Base-by-base conservation (phyloP, 1,140 invertebrate genomes). In the Plectrocnemia conspersa region DNA sequence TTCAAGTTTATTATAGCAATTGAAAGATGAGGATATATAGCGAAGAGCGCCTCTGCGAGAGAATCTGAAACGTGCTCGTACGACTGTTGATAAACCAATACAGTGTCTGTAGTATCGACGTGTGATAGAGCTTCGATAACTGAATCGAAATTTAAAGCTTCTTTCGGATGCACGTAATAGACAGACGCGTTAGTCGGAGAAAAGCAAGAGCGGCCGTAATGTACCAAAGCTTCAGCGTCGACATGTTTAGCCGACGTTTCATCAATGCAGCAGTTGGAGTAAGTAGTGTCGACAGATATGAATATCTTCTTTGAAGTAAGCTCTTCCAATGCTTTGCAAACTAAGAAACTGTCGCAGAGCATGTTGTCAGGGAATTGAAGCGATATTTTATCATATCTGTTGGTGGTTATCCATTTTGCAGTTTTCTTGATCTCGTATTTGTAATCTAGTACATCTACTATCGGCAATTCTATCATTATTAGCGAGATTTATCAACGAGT, bases 271-370 rank as follows among this genome's bases (percentile, higher is more conserved):
- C 72, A 89, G 86, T 86, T 96, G 63, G 90, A 91, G 74, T 93
- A 96, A 7, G 91, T 87, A 15, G 91, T 93, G 64, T 97, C 93
- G n/a, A 87, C 92, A 18, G 97, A 72, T 63, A 97, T 86, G 65
- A 86, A 95, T 1, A 93, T 67, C 64, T 84, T 81, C 54, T 71
- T 71, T 15, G 75, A 71, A 32, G 81, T 63, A 54, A 63, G 64
- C 38, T 76, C 70, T 65, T 85, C 81, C 11, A 97, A 71, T 63
- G 73, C 71, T 36, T 80, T 70, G 54, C 79, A 79, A 53, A 96
- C 79, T 50, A 77, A 66, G n/a, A 80, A 76, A 48, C 91, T 83
- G 71, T 88, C 78, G 19, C 67, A 58, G 50, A 96, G 73, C 40
- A 91, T 73, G 24, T 83, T 76, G 74, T 97, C 93, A 9, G 93